Base-by-base conservation (phyloP, 2,113 vertebrate genomes). In the Bubalus kerabau region DNA sequence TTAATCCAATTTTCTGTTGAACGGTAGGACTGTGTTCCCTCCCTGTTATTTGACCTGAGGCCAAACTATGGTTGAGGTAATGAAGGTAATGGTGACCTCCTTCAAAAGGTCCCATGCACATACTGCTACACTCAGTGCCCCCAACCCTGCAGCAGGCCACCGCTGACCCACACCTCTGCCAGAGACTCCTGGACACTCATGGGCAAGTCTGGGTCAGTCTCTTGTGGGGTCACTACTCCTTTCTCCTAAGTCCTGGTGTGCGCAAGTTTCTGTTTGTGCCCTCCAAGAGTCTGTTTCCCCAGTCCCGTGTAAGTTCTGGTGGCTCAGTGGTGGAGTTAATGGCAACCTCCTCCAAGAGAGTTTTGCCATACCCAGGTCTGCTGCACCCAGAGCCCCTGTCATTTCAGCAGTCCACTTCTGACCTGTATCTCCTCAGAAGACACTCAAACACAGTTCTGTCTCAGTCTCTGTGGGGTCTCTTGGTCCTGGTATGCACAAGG, bases 91-190 rank as follows among this genome's bases (percentile, higher is more conserved):
- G 17, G 32, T 2, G 32, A 21, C 64, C 17, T 36, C 9, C 64
- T 67, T 67, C 64, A 67, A 67, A 67, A 67, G 64, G 32, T 67
- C 64, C 16, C 32, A 8, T 36, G 64, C 64, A 67, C 32, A n/a
- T 9, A 36, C 32, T 67, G 64, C 8, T 67, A n/a, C 8, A 67
- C 17, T 67, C 32, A 36, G 32, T 67, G 32, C 64, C 32, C 32
- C 32, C 64, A 21, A 19, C 17, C 32, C 16, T 67, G 64, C 32
- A 67, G n/a, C n/a, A 5, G 9, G 64, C 17, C 17, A 21, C 32
- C 0, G 1, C 8, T 2, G n/a, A 67, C 32, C 64, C 64, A 67
- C 0, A 2, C 32, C 17, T 67, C 64, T 10, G 8, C 17, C 17
- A 67, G 64, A 67, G 64, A 36, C 32, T 67, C 32, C 32, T 67